Conservation (phyloP, 2,113 vertebrate genomes). For the Porphyrio hochstetteri region DNA sequence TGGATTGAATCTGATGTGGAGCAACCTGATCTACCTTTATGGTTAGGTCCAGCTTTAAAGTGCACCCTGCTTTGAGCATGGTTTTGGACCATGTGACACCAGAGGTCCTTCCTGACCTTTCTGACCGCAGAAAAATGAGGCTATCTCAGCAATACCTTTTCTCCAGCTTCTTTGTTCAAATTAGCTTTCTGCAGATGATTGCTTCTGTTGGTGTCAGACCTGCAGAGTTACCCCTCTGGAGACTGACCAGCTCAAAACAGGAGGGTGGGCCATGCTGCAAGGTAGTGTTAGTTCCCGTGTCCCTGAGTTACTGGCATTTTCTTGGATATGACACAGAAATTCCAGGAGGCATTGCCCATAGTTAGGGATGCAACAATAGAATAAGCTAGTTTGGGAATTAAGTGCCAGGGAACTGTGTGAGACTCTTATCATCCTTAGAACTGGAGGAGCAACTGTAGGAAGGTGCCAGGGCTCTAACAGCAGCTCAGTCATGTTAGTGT, state of each 20-base stretch:
- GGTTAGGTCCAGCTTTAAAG: not conserved
- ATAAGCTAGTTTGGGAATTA: not conserved
- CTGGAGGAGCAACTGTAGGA: not conserved
- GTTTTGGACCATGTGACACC: not conserved
- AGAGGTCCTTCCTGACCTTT: not conserved
- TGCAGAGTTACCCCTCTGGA: not conserved
- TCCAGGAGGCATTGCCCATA: not conserved
- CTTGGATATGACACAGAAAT: not conserved
- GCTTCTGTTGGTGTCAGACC: not conserved
- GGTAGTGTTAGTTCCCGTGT: not conserved
- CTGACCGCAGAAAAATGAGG: not conserved
- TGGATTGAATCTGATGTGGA: not conserved
- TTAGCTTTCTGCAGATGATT: not conserved
- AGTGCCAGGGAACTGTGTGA: not conserved
- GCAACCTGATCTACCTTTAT: not conserved
- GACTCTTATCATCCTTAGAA: not conserved
- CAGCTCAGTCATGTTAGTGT: not conserved
- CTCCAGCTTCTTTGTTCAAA: not conserved
- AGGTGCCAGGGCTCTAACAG: not conserved
- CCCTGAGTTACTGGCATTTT: not conserved
- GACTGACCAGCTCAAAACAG: not conserved
- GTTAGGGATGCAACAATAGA: not conserved
- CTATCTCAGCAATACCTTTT: not conserved
- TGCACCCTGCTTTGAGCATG: not conserved
- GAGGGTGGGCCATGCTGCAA: not conserved